Percentiles rank a stretch among this genome's conserved stretches.
Conservation (phyloP, 2,888 invertebrate genomes). For the Orchesella flavescens region DNA sequence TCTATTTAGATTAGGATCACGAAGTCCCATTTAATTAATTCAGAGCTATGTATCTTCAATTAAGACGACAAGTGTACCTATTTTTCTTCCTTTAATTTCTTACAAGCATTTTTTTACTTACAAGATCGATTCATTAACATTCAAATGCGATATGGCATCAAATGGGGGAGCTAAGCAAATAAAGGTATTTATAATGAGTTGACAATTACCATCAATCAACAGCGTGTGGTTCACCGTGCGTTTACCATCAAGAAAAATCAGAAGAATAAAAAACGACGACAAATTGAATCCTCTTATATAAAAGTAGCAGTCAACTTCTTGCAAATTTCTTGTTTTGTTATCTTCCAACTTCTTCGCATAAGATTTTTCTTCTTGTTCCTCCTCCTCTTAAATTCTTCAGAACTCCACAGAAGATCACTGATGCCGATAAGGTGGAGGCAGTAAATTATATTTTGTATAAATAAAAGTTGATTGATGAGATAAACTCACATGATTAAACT, state of each 20-base stretch:
- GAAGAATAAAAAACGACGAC: conserved; percentile 2
- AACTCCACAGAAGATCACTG: too few species aligned
- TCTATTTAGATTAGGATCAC: conserved; percentile 36
- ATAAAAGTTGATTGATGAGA: conserved; percentile 18
- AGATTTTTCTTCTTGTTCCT: background rate
- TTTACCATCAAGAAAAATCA: conserved; percentile 31
- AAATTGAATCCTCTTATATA: background rate
- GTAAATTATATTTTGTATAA: background rate
- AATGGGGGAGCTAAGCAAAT: conserved; percentile 10
- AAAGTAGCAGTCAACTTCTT: too few species aligned
- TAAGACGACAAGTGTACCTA: conserved; percentile 27
- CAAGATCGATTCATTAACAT: background rate
- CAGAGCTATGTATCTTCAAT: conserved; percentile 36
- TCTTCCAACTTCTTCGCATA: background rate
- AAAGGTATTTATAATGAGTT: conserved; percentile 19
- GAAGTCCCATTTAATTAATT: conserved; percentile 39
- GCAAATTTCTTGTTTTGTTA: too few species aligned
- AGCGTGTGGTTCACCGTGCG: conserved; percentile 26
- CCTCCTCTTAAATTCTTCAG: background rate
- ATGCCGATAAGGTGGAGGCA: too few species aligned
- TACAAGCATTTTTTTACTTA: background rate
- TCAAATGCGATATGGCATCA: background rate
- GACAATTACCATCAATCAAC: conserved; percentile 48
- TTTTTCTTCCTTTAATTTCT: background rate
- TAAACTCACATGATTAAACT: conserved; percentile 26